These are phyloP conservation scores for Zapornia atra DNA, from an alignment of 2,113 vertebrate species.

Conservation along the genomic window DNA sequence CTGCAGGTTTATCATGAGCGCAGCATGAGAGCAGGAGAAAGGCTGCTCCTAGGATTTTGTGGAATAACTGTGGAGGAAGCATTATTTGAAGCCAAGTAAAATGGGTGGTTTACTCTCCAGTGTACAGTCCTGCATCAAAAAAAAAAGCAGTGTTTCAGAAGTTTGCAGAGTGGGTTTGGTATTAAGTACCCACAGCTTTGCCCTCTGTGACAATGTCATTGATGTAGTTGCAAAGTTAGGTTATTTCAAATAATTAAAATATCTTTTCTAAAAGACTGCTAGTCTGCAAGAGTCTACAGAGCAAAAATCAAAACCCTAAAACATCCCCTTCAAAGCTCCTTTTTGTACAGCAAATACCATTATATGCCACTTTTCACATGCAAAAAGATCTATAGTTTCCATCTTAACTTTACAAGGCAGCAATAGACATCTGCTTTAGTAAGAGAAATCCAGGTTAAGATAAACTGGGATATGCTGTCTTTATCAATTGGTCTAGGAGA, in stretches of 20 bases:
- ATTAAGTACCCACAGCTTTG: background rate
- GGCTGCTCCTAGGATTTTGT: background rate
- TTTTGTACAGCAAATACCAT: background rate
- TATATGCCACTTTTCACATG: background rate
- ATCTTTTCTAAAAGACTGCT: background rate
- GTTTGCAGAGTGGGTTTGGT: background rate
- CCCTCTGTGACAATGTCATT: background rate
- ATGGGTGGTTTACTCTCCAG: background rate
- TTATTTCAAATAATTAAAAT: background rate
- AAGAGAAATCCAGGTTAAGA: background rate
- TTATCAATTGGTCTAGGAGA: background rate
- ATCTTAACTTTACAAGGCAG: background rate
- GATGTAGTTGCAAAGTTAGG: background rate
- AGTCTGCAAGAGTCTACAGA: background rate
- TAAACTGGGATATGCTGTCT: background rate
- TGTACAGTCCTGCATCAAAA: background rate
- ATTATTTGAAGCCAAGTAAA: conserved; percentile 1
- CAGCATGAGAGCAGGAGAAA: background rate
- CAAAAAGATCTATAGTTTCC: background rate
- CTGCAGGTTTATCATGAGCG: background rate
- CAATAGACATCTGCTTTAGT: background rate
- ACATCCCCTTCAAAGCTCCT: background rate
- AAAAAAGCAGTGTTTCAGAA: background rate
- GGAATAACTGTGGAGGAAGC: background rate
- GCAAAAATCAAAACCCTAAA: background rate